Evolutionary conservation across 1,140 invertebrate species (phyloP).

Genomic region (Heliconius eleuchia): DNA sequence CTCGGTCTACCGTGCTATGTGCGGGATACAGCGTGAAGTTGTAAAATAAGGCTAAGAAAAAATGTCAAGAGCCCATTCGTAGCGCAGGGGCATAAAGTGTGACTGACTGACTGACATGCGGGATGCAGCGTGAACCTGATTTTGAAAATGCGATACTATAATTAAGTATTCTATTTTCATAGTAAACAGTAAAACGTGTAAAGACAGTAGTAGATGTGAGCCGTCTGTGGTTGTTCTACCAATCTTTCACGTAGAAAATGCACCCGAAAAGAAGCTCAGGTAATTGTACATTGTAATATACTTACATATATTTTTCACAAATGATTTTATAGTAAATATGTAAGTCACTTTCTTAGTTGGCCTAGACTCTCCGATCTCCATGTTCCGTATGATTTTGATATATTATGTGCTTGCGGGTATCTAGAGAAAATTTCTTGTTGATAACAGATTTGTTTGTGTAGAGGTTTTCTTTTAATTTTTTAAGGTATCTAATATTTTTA

Average conservation of each 20-base stretch:
- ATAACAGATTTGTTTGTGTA: no score
- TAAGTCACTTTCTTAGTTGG: neutral
- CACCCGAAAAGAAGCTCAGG: neutral
- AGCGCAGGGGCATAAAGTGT: no score
- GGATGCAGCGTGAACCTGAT: no score
- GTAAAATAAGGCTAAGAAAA: neutral
- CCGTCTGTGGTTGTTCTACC: conserved; percentile 58
- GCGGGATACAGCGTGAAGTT: no score
- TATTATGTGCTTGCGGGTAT: no score
- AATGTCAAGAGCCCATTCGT: neutral
- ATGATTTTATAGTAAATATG: neutral
- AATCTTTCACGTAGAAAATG: conserved; percentile 23
- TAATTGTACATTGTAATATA: neutral
- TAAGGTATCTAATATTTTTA: no score
- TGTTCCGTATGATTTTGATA: no score
- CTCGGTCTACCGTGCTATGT: no score
- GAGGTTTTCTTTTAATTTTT: no score
- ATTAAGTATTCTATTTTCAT: conserved; percentile 17
- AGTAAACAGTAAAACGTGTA: conserved; percentile 26
- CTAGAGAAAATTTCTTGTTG: no score
- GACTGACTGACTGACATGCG: no score
- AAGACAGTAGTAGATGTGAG: conserved; percentile 43
- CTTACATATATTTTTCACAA: neutral
- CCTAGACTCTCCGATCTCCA: no score
- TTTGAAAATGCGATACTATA: neutral